These are phyloP conservation scores for Hofmannophila pseudospretella DNA, from an alignment of 2,888 invertebrate genomes.

Conservation along the genomic window DNA sequence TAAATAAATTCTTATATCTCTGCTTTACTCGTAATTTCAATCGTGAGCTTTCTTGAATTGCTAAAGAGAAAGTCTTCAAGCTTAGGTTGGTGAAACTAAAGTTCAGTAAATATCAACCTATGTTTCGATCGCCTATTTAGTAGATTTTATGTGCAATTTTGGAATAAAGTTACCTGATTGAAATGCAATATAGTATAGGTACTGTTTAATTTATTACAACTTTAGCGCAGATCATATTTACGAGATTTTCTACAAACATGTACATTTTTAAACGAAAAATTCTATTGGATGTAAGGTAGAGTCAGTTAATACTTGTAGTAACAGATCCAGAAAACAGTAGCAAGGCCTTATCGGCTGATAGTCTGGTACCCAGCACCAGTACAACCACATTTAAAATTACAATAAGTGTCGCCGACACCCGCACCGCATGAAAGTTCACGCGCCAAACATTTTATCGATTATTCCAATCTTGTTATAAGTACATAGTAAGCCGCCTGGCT, in stretches of 20 bases:
- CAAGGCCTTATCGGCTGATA: slow-evolving; percentile 21
- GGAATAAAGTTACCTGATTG: too few species aligned
- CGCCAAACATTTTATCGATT: slow-evolving; percentile 55
- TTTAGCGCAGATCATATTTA: too few species aligned
- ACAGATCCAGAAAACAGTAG: slow-evolving; percentile 16
- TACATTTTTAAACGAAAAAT: neutral
- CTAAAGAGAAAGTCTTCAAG: slow-evolving; percentile 16
- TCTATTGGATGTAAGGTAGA: neutral
- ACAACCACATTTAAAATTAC: slow-evolving; percentile 68
- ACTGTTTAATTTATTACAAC: too few species aligned
- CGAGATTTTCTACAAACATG: too few species aligned
- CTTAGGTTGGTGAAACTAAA: slow-evolving; percentile 5
- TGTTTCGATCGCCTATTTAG: neutral
- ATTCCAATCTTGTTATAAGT: slow-evolving; percentile 50
- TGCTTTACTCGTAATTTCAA: slow-evolving; percentile 17
- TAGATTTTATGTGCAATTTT: neutral
- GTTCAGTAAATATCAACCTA: slow-evolving; percentile 3
- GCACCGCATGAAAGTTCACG: slow-evolving; percentile 58
- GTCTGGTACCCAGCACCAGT: too few species aligned
- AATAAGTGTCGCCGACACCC: slow-evolving; percentile 61
- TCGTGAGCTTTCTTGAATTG: slow-evolving; percentile 17
- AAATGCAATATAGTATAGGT: too few species aligned
- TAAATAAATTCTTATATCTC: slow-evolving; percentile 21
- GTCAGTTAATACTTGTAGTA: neutral
- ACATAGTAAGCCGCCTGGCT: neutral